Evolutionary conservation across 2,113 vertebrate genomes (phyloP).

Genomic region (Bufo gargarizans): DNA sequence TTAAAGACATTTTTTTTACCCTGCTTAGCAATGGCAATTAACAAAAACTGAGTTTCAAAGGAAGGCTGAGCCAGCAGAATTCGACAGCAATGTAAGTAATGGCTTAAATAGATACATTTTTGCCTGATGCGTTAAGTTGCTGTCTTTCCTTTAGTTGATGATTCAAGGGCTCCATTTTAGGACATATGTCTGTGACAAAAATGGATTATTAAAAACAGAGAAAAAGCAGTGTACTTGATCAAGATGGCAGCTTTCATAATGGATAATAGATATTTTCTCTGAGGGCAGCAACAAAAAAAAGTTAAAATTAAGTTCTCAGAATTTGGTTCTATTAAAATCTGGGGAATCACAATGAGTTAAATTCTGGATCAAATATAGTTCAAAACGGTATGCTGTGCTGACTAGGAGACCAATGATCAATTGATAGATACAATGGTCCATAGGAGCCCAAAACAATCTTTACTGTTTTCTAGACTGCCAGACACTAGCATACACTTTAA

Average conservation of each 20-base stretch:
- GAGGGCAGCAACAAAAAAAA: not conserved
- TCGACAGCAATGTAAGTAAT: conserved; percentile 48
- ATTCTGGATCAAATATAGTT: not conserved
- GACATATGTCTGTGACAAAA: conserved; percentile 29
- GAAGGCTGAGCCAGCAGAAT: conserved; percentile 53
- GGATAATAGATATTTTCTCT: not conserved
- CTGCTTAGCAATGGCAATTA: conserved; percentile 55
- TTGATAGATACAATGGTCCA: too few relatives aligned
- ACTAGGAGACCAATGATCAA: too few relatives aligned
- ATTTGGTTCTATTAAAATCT: not conserved
- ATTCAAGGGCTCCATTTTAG: conserved; percentile 23
- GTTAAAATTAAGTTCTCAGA: not conserved
- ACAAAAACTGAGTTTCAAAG: conserved; percentile 54
- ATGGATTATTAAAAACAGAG: conserved; percentile 19
- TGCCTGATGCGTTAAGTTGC: conserved; percentile 40
- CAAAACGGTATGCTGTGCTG: not conserved
- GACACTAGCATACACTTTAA: too few relatives aligned
- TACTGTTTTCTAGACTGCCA: too few relatives aligned
- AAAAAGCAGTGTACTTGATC: conserved; percentile 14
- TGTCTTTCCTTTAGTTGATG: conserved; percentile 34
- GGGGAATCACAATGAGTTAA: not conserved
- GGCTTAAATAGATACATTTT: conserved; percentile 42
- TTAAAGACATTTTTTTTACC: conserved; percentile 50
- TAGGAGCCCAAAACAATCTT: too few relatives aligned
- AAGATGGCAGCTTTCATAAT: conserved; percentile 19